A percentile compares a stretch with the other conserved stretches of the same genome.
Conservation (phyloP, 2,888 invertebrate genomes). For the Scaptodrosophila latifasciaeformis region DNA sequence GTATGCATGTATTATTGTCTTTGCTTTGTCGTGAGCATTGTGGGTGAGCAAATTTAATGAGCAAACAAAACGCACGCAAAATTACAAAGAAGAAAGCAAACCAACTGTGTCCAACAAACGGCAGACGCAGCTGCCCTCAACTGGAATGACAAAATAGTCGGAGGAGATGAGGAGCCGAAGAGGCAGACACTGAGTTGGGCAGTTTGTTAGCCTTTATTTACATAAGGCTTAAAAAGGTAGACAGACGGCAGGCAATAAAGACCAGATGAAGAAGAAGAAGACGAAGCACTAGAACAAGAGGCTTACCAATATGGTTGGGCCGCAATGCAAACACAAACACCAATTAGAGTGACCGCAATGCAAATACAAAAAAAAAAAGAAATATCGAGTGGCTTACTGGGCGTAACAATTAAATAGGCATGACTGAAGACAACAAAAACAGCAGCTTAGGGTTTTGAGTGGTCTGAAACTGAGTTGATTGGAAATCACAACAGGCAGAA, state of each 20-base stretch:
- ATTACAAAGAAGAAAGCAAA: constrained; percentile 56
- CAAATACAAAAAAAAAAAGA: constrained; percentile 46
- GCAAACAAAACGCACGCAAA: constrained; percentile 68
- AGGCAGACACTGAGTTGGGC: not conserved
- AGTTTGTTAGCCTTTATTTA: constrained; percentile 59
- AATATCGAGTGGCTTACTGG: not conserved
- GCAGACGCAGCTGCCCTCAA: constrained; percentile 8
- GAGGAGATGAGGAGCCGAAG: not conserved
- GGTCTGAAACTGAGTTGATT: too few species aligned
- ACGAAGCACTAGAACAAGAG: too few species aligned
- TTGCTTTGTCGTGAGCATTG: too few species aligned
- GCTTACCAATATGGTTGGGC: too few species aligned
- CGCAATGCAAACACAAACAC: too few species aligned
- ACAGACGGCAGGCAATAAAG: not conserved
- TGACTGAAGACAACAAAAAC: constrained; percentile 37
- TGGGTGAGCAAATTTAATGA: constrained; percentile 58
- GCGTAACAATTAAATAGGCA: constrained; percentile 61
- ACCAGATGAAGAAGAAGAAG: too few species aligned
- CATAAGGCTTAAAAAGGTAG: constrained; percentile 56
- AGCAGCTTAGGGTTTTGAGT: not conserved
- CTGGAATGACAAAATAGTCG: too few species aligned
- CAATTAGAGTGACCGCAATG: constrained; percentile 66
- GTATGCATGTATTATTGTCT: constrained; percentile 1
- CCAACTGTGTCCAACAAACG: not conserved
- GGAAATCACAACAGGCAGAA: too few species aligned